Evolutionary conservation across 2,113 vertebrate species (phyloP).

Genomic region (Coryphaenoides rupestris): DNA sequence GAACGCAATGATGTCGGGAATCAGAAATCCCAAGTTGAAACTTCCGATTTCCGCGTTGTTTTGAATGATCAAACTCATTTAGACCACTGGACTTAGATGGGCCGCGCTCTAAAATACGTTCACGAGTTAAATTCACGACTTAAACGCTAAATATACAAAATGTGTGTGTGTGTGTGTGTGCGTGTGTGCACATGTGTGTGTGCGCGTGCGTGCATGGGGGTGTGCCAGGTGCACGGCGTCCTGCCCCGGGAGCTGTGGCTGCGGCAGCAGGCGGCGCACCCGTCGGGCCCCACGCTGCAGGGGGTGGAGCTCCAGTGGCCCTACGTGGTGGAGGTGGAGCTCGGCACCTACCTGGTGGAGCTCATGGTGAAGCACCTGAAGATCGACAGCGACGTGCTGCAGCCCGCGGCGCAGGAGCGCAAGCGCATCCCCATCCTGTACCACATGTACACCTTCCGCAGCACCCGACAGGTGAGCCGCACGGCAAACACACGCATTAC

Average conservation of each 20-base stretch:
- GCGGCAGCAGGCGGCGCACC: constrained; percentile 67
- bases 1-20: no score
- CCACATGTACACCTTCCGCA: constrained; percentile 90
- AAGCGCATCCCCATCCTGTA: constrained; percentile 84
- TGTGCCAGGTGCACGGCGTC: constrained; percentile 57
- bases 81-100: no score
- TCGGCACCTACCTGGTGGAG: constrained; percentile 86
- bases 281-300: constrained; percentile 63
- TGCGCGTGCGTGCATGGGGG: not conserved
- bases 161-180: not conserved
- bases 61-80: no score
- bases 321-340: constrained; percentile 64
- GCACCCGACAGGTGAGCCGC: constrained; percentile 76
- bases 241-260: constrained; percentile 85
- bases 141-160: no score
- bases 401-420: constrained; percentile 23
- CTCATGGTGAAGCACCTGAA: constrained; percentile 80
- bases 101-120: no score
- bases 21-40: no score
- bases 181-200: not conserved
- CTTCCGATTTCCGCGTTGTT: no score
- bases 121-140: no score
- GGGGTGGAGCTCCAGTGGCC: constrained; percentile 74
- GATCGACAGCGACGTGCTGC: constrained; percentile 73
- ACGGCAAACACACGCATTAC: no score